Conservation (phyloP, 1,140 invertebrate genomes). For the Myzus persicae region DNA sequence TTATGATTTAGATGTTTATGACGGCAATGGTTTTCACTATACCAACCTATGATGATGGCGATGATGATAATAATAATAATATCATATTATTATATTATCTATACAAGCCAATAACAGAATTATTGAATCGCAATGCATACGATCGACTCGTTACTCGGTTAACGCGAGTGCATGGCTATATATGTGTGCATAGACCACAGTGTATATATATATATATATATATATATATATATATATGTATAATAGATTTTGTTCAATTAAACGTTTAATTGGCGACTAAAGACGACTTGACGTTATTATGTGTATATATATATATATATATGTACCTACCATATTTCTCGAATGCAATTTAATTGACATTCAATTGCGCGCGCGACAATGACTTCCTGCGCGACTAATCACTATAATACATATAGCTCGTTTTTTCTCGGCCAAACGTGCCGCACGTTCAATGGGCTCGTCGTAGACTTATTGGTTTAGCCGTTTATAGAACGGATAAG, state of each 20-base stretch:
- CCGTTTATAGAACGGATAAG: not conserved
- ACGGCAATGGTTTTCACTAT: not conserved
- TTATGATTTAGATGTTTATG: not conserved
- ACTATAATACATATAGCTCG: not conserved
- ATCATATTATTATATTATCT: not conserved
- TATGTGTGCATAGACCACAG: not conserved
- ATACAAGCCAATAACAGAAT: not conserved
- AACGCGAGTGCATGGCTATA: not conserved
- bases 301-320: no score
- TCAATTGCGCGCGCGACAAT: slow-evolving; percentile 25
- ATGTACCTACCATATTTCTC: not conserved
- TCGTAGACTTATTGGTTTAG: slow-evolving; percentile 1
- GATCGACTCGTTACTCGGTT: not conserved
- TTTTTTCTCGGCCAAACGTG: slow-evolving; percentile 26
- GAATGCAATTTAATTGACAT: slow-evolving; percentile 28
- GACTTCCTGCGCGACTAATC: not conserved
- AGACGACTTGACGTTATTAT: not conserved
- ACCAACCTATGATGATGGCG: no score
- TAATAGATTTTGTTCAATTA: slow-evolving; percentile 6
- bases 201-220: not conserved
- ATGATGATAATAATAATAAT: not conserved
- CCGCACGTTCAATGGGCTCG: not conserved
- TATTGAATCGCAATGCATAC: not conserved
- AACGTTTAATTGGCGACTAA: slow-evolving; percentile 16
- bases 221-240: not conserved